A percentile compares a stretch with the other conserved stretches of the same genome.
Evolutionary conservation across 2,797 vertebrate genomes (phyloP).

Genomic region (Acrocephalus scirpaceus): DNA sequence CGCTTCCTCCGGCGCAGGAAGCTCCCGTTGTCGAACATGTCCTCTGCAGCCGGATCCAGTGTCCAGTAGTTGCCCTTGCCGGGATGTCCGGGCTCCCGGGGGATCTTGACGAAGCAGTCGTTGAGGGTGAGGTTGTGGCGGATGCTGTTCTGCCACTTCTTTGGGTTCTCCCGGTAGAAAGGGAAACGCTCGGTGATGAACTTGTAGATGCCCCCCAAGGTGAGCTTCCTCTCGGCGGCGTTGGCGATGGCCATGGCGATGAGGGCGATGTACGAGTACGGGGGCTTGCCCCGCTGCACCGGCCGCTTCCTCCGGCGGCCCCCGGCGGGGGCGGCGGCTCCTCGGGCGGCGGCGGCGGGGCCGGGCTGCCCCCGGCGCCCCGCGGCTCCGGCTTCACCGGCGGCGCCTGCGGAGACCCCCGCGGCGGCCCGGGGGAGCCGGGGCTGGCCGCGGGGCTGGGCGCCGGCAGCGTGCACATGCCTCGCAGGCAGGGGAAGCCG

Average conservation of each 20-base stretch:
- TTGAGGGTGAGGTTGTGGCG: slow-evolving; percentile 86
- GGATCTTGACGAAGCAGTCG: slow-evolving; percentile 96
- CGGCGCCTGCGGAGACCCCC: slow-evolving; percentile 79
- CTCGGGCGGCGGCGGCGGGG: slow-evolving; percentile 39
- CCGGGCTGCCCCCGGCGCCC: not conserved
- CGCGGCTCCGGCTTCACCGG: slow-evolving; percentile 67
- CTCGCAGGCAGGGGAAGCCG: slow-evolving; percentile 87
- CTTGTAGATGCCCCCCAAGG: slow-evolving; percentile 94
- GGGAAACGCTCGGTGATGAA: slow-evolving; percentile 98
- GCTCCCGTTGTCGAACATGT: slow-evolving; percentile 95
- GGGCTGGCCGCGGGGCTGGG: slow-evolving; percentile 80
- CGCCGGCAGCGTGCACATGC: slow-evolving; percentile 86
- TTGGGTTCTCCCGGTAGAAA: slow-evolving; percentile 96
- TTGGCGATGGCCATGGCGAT: slow-evolving; percentile 98
- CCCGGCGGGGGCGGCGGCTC: slow-evolving; percentile 70
- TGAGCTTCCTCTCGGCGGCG: slow-evolving; percentile 92
- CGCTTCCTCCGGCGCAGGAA: slow-evolving; percentile 86
- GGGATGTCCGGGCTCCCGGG: slow-evolving; percentile 90
- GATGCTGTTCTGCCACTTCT: slow-evolving; percentile 88
- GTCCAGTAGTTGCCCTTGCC: slow-evolving; percentile 96
- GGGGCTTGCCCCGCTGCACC: slow-evolving; percentile 93
- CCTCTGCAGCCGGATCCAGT: slow-evolving; percentile 90
- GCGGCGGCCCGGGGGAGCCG: slow-evolving; percentile 77
- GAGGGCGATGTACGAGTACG: slow-evolving; percentile 96
- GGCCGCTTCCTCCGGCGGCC: slow-evolving; percentile 90